Percentiles rank a stretch among this genome's conserved stretches.
These are phyloP conservation scores for Rhinoderma darwinii DNA, from an alignment of 2,113 vertebrate genomes.

Conservation along the genomic window DNA sequence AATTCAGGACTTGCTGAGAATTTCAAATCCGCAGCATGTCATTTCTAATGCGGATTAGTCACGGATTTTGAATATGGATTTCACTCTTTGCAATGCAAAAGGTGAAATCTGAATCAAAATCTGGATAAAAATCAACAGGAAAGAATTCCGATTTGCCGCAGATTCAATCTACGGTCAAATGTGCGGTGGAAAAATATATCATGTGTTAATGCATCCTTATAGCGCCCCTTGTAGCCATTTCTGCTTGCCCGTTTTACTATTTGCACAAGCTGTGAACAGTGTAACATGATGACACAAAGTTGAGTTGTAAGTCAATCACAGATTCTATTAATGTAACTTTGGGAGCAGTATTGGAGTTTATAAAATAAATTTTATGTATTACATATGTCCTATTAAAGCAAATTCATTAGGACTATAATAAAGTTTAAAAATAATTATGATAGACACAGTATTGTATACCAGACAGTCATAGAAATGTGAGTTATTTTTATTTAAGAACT, in stretches of 20 bases:
- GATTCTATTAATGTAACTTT: not conserved
- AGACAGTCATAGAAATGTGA: slow-evolving; percentile 12
- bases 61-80: no score
- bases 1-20: no score
- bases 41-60: no score
- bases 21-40: no score
- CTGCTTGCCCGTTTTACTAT: not conserved
- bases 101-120: no score
- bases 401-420: not conserved
- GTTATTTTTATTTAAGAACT: slow-evolving; percentile 26
- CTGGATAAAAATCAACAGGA: no score
- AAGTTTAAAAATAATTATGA: not conserved
- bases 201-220: no score
- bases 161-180: no score
- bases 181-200: no score
- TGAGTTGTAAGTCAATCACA: not conserved
- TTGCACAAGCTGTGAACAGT: not conserved
- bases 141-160: no score
- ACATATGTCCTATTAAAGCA: not conserved
- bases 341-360: not conserved
- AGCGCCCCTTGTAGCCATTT: not conserved
- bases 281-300: not conserved
- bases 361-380: not conserved
- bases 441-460: not conserved
- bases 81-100: no score